phyloP scores from a whole-genome alignment of 2,797 vertebrate genomes.

The Podarcis siculus region DNA sequence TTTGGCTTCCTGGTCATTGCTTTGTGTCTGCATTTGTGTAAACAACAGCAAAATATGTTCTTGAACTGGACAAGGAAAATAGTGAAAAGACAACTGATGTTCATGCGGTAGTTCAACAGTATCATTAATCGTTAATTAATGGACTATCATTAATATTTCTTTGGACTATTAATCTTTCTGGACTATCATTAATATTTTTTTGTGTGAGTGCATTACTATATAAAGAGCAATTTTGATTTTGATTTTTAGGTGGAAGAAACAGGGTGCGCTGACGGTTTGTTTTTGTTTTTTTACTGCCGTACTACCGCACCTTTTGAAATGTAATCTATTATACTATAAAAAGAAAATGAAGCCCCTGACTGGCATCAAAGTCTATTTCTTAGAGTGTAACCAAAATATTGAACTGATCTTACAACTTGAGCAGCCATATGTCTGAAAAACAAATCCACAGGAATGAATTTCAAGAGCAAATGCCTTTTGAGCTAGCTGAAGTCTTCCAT shows the following conservation, averaged over 20 bases:
- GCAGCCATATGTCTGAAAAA: conserved; percentile 31
- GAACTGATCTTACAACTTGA: conserved; percentile 21
- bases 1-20: conserved; percentile 1
- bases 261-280: neutral
- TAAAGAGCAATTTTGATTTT: neutral
- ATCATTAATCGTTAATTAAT: no score
- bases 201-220: neutral
- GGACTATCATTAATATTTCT: neutral
- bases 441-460: conserved; percentile 11
- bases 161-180: neutral
- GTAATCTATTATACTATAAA: neutral
- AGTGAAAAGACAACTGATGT: neutral
- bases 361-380: conserved; percentile 14
- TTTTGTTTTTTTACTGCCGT: no score
- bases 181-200: neutral
- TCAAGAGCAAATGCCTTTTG: conserved; percentile 15
- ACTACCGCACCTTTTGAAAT: neutral
- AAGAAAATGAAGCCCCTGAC: neutral
- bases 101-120: neutral
- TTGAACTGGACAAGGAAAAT: neutral
- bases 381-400: conserved; percentile 1
- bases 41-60: conserved; percentile 4
- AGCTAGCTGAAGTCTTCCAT: conserved; percentile 24
- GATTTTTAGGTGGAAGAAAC: neutral
- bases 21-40: neutral